phyloP scores from a whole-genome alignment of 2,113 vertebrate species.

The Sander vitreus region DNA sequence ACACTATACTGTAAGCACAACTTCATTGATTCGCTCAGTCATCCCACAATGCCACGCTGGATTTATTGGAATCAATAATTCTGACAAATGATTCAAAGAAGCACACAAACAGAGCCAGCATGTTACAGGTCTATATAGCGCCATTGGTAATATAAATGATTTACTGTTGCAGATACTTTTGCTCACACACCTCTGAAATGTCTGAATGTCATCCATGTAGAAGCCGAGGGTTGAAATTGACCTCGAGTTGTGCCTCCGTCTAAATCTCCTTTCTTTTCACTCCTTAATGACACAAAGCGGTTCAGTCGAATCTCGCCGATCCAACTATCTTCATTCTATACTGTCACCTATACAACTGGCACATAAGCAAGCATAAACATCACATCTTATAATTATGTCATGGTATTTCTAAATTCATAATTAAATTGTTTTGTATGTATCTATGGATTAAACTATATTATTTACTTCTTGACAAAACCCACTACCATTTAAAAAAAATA shows the following conservation, averaged over 20 bases:
- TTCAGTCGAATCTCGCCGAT: background rate
- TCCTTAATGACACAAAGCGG: background rate
- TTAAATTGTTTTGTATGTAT: background rate
- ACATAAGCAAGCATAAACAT: conserved; percentile 1
- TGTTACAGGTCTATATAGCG: conserved; percentile 32
- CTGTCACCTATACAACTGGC: background rate
- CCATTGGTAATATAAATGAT: conserved; percentile 53
- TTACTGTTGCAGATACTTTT: conserved; percentile 34
- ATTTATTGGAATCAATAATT: conserved; percentile 78
- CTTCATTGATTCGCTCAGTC: conserved; percentile 76
- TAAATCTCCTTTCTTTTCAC: conserved; percentile 1
- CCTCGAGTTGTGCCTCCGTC: background rate
- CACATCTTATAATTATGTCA: background rate
- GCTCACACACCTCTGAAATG: conserved; percentile 18
- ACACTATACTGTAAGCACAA: conserved; percentile 80
- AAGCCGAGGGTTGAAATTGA: conserved; percentile 11
- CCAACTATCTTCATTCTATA: background rate
- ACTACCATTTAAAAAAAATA: no score
- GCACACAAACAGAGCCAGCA: conserved; percentile 62
- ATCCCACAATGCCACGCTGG: conserved; percentile 64
- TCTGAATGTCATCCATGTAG: background rate
- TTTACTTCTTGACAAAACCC: background rate
- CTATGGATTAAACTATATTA: background rate
- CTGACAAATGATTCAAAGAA: conserved; percentile 68
- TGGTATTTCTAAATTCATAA: background rate